Evolutionary conservation across 2,113 vertebrate genomes (phyloP).

Genomic region (Phaethon lepturus): DNA sequence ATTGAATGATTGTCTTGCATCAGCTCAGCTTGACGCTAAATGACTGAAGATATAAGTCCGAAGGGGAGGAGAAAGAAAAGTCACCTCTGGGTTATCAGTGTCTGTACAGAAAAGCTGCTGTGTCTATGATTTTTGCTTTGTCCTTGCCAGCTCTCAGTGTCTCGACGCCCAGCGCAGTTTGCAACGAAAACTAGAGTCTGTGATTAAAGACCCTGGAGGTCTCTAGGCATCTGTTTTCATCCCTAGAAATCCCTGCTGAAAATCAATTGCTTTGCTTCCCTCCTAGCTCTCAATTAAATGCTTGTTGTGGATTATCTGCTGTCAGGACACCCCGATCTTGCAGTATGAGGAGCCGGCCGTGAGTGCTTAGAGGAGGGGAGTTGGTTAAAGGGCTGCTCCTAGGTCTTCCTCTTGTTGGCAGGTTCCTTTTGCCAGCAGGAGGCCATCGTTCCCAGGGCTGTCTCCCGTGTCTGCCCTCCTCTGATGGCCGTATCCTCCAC

Average conservation of each 20-base stretch:
- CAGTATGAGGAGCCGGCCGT: background rate
- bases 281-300: background rate
- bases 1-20: background rate
- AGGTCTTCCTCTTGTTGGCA: background rate
- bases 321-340: background rate
- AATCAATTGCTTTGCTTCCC: background rate
- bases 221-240: background rate
- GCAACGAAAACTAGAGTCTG: background rate
- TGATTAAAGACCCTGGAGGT: background rate
- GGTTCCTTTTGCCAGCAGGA: background rate
- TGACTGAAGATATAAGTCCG: background rate
- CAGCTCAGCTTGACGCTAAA: background rate
- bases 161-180: accelerated
- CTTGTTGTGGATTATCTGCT: background rate
- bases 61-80: background rate
- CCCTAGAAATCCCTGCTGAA: background rate
- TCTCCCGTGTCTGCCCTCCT: background rate
- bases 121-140: background rate
- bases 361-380: background rate
- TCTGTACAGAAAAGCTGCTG: background rate
- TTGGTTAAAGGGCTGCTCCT: background rate
- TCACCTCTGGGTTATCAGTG: background rate
- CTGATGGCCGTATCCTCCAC: accelerated
- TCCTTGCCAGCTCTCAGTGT: background rate
- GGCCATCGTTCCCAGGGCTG: background rate